phyloP scores from a whole-genome alignment of 2,888 invertebrate genomes.

The Phragmatobia fuliginosa region DNA sequence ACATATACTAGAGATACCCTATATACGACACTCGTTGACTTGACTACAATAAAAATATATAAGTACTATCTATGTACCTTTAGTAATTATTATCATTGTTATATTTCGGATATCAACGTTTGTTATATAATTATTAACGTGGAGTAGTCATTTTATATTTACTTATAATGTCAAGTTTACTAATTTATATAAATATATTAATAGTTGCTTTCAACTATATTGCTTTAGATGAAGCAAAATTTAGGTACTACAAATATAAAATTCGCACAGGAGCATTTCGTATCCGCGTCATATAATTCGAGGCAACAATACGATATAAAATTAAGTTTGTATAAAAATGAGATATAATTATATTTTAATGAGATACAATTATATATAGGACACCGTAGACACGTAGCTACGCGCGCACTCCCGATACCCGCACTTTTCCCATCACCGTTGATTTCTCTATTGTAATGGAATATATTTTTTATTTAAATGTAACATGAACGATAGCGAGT shows the following conservation, averaged over 20 bases:
- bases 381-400: neutral
- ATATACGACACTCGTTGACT: neutral
- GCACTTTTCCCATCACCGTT: neutral
- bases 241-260: neutral
- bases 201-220: neutral
- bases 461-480: neutral
- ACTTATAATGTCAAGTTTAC: neutral
- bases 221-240: neutral
- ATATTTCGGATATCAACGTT: neutral
- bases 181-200: neutral
- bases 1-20: neutral
- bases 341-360: slow-evolving; percentile 20
- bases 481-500: neutral
- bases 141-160: neutral
- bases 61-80: neutral
- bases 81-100: neutral
- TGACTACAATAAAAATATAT: neutral
- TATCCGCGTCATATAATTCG: neutral
- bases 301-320: slow-evolving; percentile 10
- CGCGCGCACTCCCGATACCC: slow-evolving; percentile 7
- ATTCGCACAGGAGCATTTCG: neutral
- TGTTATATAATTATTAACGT: neutral
- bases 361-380: neutral
- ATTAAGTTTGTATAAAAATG: slow-evolving; percentile 15
- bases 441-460: neutral